A percentile compares a stretch with the other conserved stretches of the same genome.
These are phyloP conservation scores for Aphidoletes aphidimyza DNA, from an alignment of 2,888 invertebrate species.

Conservation along the genomic window DNA sequence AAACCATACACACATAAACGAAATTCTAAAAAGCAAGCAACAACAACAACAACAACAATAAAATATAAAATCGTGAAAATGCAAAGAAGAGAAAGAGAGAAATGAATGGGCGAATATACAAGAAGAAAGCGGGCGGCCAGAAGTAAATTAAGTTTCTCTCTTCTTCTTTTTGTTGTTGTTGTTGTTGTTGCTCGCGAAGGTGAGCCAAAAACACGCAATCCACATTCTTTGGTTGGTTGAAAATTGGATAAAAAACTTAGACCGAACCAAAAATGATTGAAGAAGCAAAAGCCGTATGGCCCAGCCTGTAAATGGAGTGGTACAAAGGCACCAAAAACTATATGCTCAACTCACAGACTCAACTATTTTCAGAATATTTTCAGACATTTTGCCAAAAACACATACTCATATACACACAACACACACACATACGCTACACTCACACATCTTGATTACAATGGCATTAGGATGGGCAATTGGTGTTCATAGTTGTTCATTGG, in stretches of 20 bases:
- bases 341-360: too few species aligned
- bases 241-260: neutral
- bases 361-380: too few species aligned
- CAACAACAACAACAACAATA: too few species aligned
- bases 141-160: neutral
- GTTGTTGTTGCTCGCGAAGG: constrained; percentile 6
- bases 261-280: neutral
- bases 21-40: constrained; percentile 6
- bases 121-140: neutral
- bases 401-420: too few species aligned
- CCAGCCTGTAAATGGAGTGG: too few species aligned
- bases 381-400: too few species aligned
- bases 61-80: too few species aligned
- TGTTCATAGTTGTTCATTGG: neutral
- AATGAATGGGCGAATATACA: neutral
- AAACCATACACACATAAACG: neutral
- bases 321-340: too few species aligned
- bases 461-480: neutral
- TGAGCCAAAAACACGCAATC: constrained; percentile 44
- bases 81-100: too few species aligned
- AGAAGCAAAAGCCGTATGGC: neutral
- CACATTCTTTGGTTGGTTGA: neutral
- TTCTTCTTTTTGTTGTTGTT: neutral
- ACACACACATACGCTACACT: neutral
- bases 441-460: too few species aligned